Evolutionary conservation across 2,888 invertebrate species (phyloP).

Genomic region (Drosophila longiperda): DNA sequence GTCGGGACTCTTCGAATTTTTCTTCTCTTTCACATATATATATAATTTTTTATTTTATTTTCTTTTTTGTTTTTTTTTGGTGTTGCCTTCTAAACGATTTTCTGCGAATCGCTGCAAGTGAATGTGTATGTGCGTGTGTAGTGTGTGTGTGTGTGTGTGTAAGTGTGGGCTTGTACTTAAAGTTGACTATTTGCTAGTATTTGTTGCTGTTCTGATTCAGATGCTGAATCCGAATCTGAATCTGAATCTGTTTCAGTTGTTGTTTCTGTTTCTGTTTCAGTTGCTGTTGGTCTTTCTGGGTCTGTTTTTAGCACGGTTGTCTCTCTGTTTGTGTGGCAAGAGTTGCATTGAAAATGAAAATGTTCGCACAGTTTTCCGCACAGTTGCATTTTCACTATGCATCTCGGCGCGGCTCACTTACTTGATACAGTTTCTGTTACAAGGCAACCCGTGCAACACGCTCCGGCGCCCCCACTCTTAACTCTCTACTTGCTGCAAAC

Average conservation of each 20-base stretch:
- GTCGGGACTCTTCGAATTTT: conserved; percentile 36
- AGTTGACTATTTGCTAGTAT: conserved; percentile 78
- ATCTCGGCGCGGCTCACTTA: conserved; percentile 79
- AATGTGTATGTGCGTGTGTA: conserved; percentile 10
- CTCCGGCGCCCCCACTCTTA: neutral
- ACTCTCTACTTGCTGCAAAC: neutral
- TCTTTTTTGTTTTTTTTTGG: conserved; percentile 23
- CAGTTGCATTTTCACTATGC: conserved; percentile 81
- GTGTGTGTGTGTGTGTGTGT: conserved; percentile 25
- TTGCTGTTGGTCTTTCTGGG: conserved; percentile 1
- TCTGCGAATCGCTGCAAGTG: conserved; percentile 67
- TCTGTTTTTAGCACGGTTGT: conserved; percentile 10
- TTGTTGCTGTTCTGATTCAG: conserved; percentile 48
- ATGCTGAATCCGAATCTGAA: conserved; percentile 35
- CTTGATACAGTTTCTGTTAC: conserved; percentile 72
- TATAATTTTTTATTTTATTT: conserved; percentile 15
- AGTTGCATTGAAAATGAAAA: conserved; percentile 81
- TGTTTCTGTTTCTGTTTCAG: neutral
- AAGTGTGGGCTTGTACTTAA: conserved; percentile 66
- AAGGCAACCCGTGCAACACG: neutral
- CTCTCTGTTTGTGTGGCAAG: conserved; percentile 62
- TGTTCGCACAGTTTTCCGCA: conserved; percentile 82
- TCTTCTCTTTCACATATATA: conserved; percentile 13
- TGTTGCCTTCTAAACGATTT: conserved; percentile 72
- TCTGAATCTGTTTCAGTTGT: conserved; percentile 11